Base-by-base conservation (phyloP, 92 coral and sea anemone genomes). In the Phymanthus crucifer region DNA sequence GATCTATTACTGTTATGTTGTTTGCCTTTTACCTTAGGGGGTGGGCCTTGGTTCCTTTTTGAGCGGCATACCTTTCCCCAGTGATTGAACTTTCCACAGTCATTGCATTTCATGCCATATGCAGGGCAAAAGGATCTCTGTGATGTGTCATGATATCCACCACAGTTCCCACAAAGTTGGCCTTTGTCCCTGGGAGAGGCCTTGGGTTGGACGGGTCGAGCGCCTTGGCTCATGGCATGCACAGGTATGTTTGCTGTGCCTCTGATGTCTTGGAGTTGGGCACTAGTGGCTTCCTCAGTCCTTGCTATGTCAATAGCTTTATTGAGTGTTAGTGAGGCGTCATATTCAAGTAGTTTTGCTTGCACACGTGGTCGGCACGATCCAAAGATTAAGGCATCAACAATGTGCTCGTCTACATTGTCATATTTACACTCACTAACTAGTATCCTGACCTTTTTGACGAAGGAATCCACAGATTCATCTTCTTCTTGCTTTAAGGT, bases 361-460 rank as follows among this genome's bases (percentile, higher is more conserved):
- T 91, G 90, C 24, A 80, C 89, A 35, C 86, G 80, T 67, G 73
- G 75, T 80, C 83, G 78, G 66, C 75, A 76, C 17, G 83, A 73
- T 66, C 89, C 87, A 36, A 81, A 89, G 6, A 85, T 85, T 21
- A 84, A 31, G 2, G 89, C 83, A 76, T 84, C 89, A 70, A 83
- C 80, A 37, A 86, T 80, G 27, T 80, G 72, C 32, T 79, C 83
- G 24, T 88, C 91, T 31, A 61, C 73, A 70, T 79, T 83, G 33
- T 76, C 52, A 71, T 81, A 88, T 61, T 73, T 84, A 54, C 90
- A 88, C 76, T 88, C 88, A 46, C 66, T 87, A n/a, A 80, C 89
- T 2, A 90, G 87, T 34, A 90, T 76, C 81, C 94, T 61, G 46
- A 85, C 80, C 74, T 81, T 79, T 73, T 91, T 91, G 1, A 88